These are phyloP conservation scores for Sphaeramia orbicularis DNA, from an alignment of 2,797 vertebrate genomes.

Conservation along the genomic window DNA sequence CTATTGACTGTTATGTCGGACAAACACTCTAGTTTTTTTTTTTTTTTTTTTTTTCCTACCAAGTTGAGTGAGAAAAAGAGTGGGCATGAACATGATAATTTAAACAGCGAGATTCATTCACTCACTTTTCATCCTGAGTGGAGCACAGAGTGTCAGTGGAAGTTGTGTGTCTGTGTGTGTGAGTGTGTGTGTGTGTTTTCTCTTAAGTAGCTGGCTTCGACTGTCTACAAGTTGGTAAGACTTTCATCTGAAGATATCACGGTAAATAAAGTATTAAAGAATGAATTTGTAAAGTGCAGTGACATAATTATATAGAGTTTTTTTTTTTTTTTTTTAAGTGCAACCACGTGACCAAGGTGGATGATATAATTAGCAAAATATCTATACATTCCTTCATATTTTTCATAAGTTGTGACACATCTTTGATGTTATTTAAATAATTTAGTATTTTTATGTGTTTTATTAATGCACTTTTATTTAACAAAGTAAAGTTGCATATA, in stretches of 20 bases:
- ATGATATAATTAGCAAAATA: conserved; percentile 8
- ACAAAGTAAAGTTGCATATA: no score
- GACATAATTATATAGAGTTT: no score
- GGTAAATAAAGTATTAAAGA: neutral
- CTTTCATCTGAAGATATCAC: conserved; percentile 25
- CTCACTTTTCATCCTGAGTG: conserved; percentile 77
- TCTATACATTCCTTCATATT: neutral
- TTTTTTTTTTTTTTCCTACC: conserved; percentile 67
- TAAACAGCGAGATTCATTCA: conserved; percentile 86
- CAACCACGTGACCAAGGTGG: neutral
- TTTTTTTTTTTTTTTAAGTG: no score
- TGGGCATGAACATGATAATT: conserved; percentile 85
- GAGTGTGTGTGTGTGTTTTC: conserved; percentile 1
- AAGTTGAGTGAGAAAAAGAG: conserved; percentile 86
- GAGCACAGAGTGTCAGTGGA: conserved; percentile 70
- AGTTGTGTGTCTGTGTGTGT: conserved; percentile 67
- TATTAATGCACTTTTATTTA: no score
- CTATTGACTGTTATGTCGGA: conserved; percentile 85
- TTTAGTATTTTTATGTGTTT: no score
- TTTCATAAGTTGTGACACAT: no score
- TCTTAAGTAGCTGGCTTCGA: conserved; percentile 23
- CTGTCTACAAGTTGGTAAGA: conserved; percentile 19
- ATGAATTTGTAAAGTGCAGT: neutral
- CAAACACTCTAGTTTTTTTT: conserved; percentile 81
- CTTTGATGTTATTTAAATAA: no score